Base-by-base conservation (phyloP, 2,797 vertebrate species). In the Anabacerthia variegaticeps region DNA sequence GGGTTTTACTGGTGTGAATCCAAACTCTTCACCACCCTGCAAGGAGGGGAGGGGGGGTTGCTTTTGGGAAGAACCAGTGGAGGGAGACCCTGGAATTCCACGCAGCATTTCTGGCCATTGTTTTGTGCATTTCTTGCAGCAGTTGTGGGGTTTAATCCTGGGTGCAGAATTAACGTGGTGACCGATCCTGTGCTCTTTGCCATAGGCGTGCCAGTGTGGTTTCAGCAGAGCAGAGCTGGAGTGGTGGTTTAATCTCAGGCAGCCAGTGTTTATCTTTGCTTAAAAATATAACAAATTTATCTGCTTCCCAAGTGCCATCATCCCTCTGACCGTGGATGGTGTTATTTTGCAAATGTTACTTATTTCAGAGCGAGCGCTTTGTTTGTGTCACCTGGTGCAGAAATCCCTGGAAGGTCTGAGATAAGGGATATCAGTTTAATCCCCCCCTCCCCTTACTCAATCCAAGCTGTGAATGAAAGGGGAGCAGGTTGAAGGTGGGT, bases 141-240 rank as follows among this genome's bases (percentile, higher is more conserved):
- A 18, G 44, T 43, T 0, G 1, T 13, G 85, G 0, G 8, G 67
- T 88, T 88, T 48, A 15, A 80, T 56, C 52, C 76, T 11, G 20
- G 0, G 0, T n/a, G 43, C 83, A 44, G 86, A 69, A 55, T 54
- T 3, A 3, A 22, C 0, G 0, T 17, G 22, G 7, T 37, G 55
- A 12, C 26, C 0, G 0, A 24, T 17, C 10, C 71, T 15, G 13
- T 19, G 30, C 37, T 59, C 58, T 11, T 28, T 43, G 80, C 34
- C 3, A 0, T 0, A 7, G 69, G 6, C 2, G 0, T 4, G 4
- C 32, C 0, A 1, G 9, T 73, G 59, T 4, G 13, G 30, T 37
- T 77, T 23, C 34, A 12, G 5, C 24, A 14, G 51, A 15, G 71
- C 48, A 80, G 49, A 68, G 28, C 30, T 48, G 83, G 59, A 36